Conservation (phyloP, 2,113 vertebrate genomes). For the Nibea albiflora region DNA sequence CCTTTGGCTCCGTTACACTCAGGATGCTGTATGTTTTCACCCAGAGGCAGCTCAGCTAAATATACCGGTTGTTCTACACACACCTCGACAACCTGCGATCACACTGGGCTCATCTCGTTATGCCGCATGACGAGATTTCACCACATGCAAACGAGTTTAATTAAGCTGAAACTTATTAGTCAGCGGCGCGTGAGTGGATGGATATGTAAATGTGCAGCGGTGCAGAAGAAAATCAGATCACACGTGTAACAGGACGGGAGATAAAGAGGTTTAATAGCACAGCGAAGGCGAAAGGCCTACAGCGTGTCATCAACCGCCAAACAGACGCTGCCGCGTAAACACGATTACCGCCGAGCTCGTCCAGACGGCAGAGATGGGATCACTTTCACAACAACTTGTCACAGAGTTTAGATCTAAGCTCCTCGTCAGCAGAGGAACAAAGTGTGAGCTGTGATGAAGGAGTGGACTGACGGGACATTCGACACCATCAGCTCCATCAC, state of each 20-base stretch:
- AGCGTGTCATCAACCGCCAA: constrained; percentile 52
- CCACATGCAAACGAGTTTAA: constrained; percentile 67
- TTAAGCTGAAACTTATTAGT: constrained; percentile 65
- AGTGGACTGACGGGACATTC: constrained; percentile 57
- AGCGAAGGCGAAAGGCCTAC: constrained; percentile 28
- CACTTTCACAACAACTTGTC: background rate
- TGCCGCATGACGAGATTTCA: constrained; percentile 61
- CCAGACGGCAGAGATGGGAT: constrained; percentile 28
- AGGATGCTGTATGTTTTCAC: constrained; percentile 37
- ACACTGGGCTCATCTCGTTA: constrained; percentile 63
- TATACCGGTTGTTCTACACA: constrained; percentile 51
- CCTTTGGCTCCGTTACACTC: constrained; percentile 35
- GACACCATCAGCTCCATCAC: constrained; percentile 53
- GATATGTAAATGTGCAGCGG: constrained; percentile 60
- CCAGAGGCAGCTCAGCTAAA: constrained; percentile 55
- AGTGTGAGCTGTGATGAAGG: constrained; percentile 53
- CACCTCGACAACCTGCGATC: constrained; percentile 69
- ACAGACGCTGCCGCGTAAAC: constrained; percentile 40
- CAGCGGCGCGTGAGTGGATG: constrained; percentile 50
- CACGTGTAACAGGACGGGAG: constrained; percentile 57
- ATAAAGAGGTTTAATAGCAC: constrained; percentile 58
- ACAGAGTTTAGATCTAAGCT: background rate
- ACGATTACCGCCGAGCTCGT: constrained; percentile 41
- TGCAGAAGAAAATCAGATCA: constrained; percentile 51
- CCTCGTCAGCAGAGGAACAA: constrained; percentile 11